Evolutionary conservation across 2,113 vertebrate species (phyloP), one percentile per base, ranked within the genome.

Genomic region (Alethe diademata): DNA sequence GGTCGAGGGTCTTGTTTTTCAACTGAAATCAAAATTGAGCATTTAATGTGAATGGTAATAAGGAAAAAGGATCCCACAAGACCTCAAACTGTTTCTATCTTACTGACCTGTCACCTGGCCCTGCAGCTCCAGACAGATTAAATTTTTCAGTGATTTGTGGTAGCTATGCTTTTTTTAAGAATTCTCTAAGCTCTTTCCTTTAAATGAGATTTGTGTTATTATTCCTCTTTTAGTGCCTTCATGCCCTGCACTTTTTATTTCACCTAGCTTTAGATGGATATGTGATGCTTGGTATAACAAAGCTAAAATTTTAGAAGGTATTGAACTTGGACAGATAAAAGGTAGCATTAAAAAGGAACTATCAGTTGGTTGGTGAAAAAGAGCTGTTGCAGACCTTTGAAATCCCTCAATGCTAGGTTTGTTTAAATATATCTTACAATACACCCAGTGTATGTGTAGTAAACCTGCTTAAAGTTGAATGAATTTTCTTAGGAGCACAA

Each of bases 111-210:
- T 95, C 83, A 57, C 50, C 43, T 54, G 83, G 29, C 23, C 56
- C 74, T 0, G 1, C 50, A 58, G 79, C 67, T 94, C 42, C 35
- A 76, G 20, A 70, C 64, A 88, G 78, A 93, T 92, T 83, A 79
- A 51, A 48, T 84, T 85, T 92, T 91, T 72, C 78, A 53, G 43
- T 72, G 73, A 92, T 95, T 95, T 92, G 78, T 92, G 47, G 16
- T 65, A 81, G 40, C 71, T 95, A 1, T 60, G 28, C 14, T 62
- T 61, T 67, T 91, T 89, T 67, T 13, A 60, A 82, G n/a, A 94
- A 73, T 38, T 61, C 82, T 85, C 53, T 65, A 58, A 86, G n/a
- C 29, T 53, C 24, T 33, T 92, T 79, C 31, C 57, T 95, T 91
- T 90, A 88, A 82, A 54, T 80, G 53, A 80, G 29, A 62, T 88